A percentile compares a stretch with the other conserved stretches of the same genome.
Evolutionary conservation across 2,888 invertebrate species (phyloP).

Genomic region (Drosophila pegasa): DNA sequence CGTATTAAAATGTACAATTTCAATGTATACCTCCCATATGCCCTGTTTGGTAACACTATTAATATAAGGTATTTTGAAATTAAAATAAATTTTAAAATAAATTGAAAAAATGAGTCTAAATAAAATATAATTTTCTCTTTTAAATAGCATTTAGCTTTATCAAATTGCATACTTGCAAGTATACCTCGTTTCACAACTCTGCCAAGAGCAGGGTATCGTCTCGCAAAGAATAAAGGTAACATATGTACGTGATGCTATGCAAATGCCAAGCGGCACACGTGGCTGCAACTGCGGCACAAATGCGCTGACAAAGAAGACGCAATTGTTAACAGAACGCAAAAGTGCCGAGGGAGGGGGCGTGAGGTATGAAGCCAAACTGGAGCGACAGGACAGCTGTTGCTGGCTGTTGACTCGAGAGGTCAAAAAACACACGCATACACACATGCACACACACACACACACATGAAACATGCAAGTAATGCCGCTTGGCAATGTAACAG

Average conservation of each 20-base stretch:
- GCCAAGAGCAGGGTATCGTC: background rate
- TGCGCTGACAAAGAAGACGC: conserved; percentile 30
- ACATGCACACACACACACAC: conserved; percentile 13
- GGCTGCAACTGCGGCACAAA: conserved; percentile 40
- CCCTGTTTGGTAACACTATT: background rate
- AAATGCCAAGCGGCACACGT: conserved; percentile 65
- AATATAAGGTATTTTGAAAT: background rate
- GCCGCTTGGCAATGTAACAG: conserved; percentile 57
- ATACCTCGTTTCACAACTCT: background rate
- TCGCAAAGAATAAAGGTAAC: conserved; percentile 16
- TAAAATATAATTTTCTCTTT: no score
- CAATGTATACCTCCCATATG: no score
- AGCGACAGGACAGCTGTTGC: conserved; percentile 66
- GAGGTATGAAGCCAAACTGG: conserved; percentile 29
- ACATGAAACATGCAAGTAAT: conserved; percentile 45
- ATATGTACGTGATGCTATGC: conserved; percentile 66
- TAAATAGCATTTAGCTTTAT: no score
- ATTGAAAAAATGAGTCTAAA: no score
- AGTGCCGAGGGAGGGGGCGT: background rate
- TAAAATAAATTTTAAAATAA: no score
- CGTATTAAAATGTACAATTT: no score
- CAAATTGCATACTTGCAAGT: background rate
- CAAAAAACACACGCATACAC: conserved; percentile 27
- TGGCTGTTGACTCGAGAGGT: conserved; percentile 43
- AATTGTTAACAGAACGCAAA: conserved; percentile 26